Base-by-base conservation (phyloP, 2,797 vertebrate species). In the Melopsittacus undulatus region DNA sequence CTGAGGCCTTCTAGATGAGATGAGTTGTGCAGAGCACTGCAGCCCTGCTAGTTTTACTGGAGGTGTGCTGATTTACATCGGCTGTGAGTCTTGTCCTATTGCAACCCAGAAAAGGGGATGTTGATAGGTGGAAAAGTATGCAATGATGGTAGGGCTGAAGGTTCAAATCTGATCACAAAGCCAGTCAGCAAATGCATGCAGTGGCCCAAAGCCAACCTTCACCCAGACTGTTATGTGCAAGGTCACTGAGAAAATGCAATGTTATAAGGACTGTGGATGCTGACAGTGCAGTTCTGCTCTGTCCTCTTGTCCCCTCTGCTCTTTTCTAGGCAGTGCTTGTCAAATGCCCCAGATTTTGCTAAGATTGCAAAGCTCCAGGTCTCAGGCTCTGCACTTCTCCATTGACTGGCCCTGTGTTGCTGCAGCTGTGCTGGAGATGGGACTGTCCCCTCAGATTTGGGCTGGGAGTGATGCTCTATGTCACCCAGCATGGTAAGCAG, bases 141-240 rank as follows among this genome's bases (percentile, higher is more conserved):
- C 6, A 6, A 2, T 0, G 9, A 4, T 16, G 38, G 13, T 4
- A 4, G 15, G 40, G 34, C 46, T 67, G 14, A 30, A 24, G 51
- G 43, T 40, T 29, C 46, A 57, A 8, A 57, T 6, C n/a, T 64
- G 62, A 22, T 14, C 38, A 26, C 43, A 69, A 62, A 69, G 21
- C 42, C 34, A 52, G 52, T 59, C 54, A 73, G 23, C 1, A 61
- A 80, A 74, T 8, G 16, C 29, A 8, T 0, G 1, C 1, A 2
- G 7, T 74, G 76, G 36, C 78, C 56, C 66, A 48, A 85, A 67
- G 17, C 36, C 88, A 87, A 1, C 43, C 59, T 51, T 57, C 45
- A 4, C 3, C 57, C 52, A 0, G 0, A 10, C 4, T 8, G 7
- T 32, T 22, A 8, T 0, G 0, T 40, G 34, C 52, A 57, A 72